A percentile compares a stretch with the other conserved stretches of the same genome.
Conservation (phyloP, 2,888 invertebrate species). For the Limnephilus lunatus region DNA sequence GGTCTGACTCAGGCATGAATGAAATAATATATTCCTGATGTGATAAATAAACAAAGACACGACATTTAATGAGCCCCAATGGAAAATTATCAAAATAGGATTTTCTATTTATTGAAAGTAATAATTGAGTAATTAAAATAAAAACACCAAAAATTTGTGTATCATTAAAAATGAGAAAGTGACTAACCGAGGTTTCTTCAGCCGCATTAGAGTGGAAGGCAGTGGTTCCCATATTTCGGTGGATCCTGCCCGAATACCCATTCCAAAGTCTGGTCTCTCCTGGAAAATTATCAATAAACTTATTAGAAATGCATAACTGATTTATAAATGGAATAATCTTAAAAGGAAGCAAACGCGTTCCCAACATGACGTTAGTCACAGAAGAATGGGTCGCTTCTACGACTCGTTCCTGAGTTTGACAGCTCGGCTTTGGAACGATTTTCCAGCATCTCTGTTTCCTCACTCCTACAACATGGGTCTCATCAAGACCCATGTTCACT, state of each 20-base stretch:
- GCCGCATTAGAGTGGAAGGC: conserved; percentile 71
- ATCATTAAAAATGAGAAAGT: not conserved
- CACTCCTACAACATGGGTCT: no score
- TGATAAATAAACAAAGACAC: not conserved
- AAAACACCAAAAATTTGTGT: not conserved
- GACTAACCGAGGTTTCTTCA: conserved; percentile 70
- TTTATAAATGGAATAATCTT: not conserved
- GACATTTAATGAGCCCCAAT: not conserved
- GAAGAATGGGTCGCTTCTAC: no score
- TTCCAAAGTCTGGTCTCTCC: conserved; percentile 85
- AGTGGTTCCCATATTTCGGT: conserved; percentile 80
- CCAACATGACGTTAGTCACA: no score
- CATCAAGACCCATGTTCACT: no score
- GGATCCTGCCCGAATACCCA: conserved; percentile 81
- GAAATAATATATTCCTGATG: not conserved
- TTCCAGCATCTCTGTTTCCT: no score
- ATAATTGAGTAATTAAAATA: not conserved
- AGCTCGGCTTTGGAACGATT: no score
- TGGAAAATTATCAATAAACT: conserved; percentile 69
- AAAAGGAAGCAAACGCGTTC: no score
- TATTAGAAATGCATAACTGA: not conserved
- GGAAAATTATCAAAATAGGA: not conserved
- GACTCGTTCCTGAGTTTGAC: no score
- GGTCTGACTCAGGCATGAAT: not conserved
- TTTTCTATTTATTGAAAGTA: not conserved